phyloP scores from a whole-genome alignment of 2,888 invertebrate genomes.

The Morinoia aosen region DNA sequence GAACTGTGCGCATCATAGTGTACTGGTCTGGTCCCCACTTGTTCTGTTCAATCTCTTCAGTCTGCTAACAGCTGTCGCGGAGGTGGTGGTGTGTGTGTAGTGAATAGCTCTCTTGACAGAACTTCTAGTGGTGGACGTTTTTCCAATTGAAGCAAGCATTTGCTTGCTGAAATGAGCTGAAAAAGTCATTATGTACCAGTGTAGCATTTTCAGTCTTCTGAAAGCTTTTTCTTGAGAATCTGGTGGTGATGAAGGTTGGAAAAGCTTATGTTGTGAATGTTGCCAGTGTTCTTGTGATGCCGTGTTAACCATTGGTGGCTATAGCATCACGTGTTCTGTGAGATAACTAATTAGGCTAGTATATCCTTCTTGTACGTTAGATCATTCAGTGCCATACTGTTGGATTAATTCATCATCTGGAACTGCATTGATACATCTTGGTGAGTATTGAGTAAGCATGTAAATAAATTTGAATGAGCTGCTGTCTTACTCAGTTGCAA shows the following conservation, averaged over 20 bases:
- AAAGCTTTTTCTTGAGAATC: neutral
- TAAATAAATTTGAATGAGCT: neutral
- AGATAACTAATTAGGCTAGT: neutral
- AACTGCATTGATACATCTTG: neutral
- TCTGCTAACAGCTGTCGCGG: constrained; percentile 8
- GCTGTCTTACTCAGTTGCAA: too few relatives aligned
- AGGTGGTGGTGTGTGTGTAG: constrained; percentile 14
- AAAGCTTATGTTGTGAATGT: neutral
- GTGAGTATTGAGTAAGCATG: neutral
- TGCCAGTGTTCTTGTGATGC: neutral
- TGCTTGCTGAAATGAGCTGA: neutral
- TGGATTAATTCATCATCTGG: neutral
- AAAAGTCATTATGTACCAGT: neutral
- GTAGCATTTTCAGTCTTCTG: neutral
- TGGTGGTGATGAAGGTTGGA: neutral
- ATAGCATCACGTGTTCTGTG: neutral
- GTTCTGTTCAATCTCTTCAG: constrained; percentile 22
- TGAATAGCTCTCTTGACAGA: constrained; percentile 1
- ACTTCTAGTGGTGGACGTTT: constrained; percentile 36
- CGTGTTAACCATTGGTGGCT: neutral
- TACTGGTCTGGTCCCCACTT: neutral
- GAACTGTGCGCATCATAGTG: neutral
- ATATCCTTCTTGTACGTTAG: neutral
- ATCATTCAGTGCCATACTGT: neutral
- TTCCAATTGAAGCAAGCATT: neutral